Evolutionary conservation across 2,113 vertebrate genomes (phyloP), one percentile per base, ranked within the genome.

Genomic region (Cynoglossus semilaevis): DNA sequence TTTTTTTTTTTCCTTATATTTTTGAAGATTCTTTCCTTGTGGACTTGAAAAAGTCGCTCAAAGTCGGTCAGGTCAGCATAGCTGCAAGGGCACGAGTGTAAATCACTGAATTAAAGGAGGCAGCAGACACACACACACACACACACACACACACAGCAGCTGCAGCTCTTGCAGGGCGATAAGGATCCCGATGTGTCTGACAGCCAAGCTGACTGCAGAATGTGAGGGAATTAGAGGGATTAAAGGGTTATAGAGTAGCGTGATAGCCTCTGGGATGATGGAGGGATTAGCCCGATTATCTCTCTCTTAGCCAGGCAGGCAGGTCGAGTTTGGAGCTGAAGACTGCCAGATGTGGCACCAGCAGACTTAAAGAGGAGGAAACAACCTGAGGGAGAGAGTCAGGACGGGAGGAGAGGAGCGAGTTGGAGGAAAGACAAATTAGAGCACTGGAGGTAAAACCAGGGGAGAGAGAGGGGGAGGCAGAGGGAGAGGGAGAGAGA

Each of bases 201-300:
- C 86, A 88, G 88, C 44, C 52, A 82, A 79, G 70, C 84, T 84
- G 88, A 88, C 88, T 83, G 87, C 84, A 71, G 87, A 88, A 85
- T 90, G 84, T 79, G 77, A 85, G 86, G 89, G 89, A 91, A 89
- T 91, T 90, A 89, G 83, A 82, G 85, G 90, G 88, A 91, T 91
- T 91, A 91, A 61, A 82, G 84, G 88, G 87, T 89, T 88, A 91
- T 89, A 87, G 88, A 90, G 89, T 86, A 86, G 87, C 65, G 85
- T 87, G 87, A 90, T 90, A 88, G 88, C 89, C 84, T 84, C 81
- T 83, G 84, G 89, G 91, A 90, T 90, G 85, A 85, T 76, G 85
- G 81, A 68, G 79, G 90, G 89, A 92, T 92, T 91, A 92, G 82
- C 74, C 79, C 81, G 90, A 91, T 92, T 90, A 90, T 88, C 88